Evolutionary conservation across 2,888 invertebrate genomes (phyloP), one percentile per base, ranked within the genome.

Genomic region (Oscheius sp.): DNA sequence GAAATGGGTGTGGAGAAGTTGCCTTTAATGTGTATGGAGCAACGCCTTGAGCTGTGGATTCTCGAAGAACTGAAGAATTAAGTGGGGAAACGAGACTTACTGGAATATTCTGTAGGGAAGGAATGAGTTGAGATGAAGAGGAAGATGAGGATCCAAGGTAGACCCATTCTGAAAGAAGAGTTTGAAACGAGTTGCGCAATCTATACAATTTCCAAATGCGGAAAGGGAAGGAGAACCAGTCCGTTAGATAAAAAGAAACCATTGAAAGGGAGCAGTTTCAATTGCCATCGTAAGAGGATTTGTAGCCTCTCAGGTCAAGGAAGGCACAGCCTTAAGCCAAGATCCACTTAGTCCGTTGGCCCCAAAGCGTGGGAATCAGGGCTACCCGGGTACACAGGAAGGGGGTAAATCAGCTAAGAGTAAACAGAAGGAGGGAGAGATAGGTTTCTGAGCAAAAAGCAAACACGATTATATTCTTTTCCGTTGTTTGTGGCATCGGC

Each of bases 1-100:
- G 52, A 53, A 65, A 65, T 6, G 65, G 65, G 25, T 50, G 65
- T 17, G 65, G 65, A 20, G 65, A 65, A 17, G 65, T 65, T 1
- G 65, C 39, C 23, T 29, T 8, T 5, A 37, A 33, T 6, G 17
- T 45, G n/a, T n/a, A 29, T 6, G 61, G 45, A 4, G 61, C 45
- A n/a, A 45, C 61, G 15, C 29, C 61, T 42, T 61, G 61, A 4
- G 61, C 61, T 45, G 61, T 61, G 1, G 61, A 61, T 15, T 61
- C 45, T 12, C 45, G 61, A 6, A 61, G 31, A 10, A 61, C 61
- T 61, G 31, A 27, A 42, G 15, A 39, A 29, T 4, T 4, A n/a
- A n/a, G n/a, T 53, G 31, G n/a, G 31, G 12, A 23, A 2, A 17
- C 25, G 17, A 48, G 5, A 48, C 42, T 27, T 23, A 61, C 61